Percentiles rank a stretch among this genome's conserved stretches.
Evolutionary conservation across 2,797 vertebrate species (phyloP).

Genomic region (Anolis apletophallus): DNA sequence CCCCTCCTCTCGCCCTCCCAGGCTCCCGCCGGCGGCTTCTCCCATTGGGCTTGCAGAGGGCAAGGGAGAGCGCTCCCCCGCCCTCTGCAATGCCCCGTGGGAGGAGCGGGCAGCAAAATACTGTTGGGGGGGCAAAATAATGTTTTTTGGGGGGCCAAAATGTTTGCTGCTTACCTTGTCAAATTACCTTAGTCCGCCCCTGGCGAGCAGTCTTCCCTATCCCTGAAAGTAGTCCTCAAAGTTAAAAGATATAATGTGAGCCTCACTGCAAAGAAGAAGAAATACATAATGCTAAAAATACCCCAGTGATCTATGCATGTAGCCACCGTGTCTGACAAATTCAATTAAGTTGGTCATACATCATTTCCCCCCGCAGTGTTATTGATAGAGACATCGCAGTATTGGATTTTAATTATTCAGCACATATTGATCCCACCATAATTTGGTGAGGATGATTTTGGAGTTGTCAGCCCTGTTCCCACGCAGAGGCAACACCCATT

Average conservation of each 20-base stretch:
- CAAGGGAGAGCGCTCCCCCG: too few relatives aligned
- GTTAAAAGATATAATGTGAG: conserved; percentile 71
- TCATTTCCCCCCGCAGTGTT: conserved; percentile 77
- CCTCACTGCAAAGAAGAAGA: conserved; percentile 51
- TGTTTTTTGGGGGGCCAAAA: too few relatives aligned
- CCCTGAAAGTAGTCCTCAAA: conserved; percentile 61
- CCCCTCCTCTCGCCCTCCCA: too few relatives aligned
- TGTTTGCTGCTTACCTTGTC: too few relatives aligned
- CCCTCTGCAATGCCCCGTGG: too few relatives aligned
- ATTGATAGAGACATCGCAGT: conserved; percentile 79
- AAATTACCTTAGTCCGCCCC: too few relatives aligned
- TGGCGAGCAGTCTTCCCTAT: conserved; percentile 44
- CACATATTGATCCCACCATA: conserved; percentile 80
- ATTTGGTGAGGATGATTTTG: conserved; percentile 80
- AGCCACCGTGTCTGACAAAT: conserved; percentile 78
- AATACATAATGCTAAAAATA: conserved; percentile 81
- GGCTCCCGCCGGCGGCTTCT: too few relatives aligned
- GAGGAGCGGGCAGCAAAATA: too few relatives aligned
- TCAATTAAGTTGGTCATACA: conserved; percentile 82
- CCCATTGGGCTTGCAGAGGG: too few relatives aligned
- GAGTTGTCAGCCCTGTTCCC: conserved; percentile 68
- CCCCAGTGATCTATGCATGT: conserved; percentile 72
- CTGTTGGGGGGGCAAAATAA: too few relatives aligned
- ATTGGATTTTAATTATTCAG: conserved; percentile 87
- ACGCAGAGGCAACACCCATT: conserved; percentile 77